phyloP scores from a whole-genome alignment of 64 coral and sea anemone genomes.

The Orbicella faveolata region DNA sequence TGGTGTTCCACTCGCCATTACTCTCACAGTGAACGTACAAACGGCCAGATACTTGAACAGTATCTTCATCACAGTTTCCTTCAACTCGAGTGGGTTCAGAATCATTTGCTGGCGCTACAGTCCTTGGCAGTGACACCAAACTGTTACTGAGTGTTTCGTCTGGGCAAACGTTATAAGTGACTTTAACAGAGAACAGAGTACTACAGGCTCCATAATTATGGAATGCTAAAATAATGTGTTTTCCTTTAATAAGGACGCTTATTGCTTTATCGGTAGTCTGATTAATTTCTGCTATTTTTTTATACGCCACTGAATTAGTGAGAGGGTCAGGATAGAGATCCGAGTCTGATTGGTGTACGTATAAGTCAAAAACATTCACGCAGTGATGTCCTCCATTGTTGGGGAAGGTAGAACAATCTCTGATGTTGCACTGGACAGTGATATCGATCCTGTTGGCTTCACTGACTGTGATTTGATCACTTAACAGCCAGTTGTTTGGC shows the following conservation, averaged over 20 bases:
- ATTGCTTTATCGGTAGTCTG: not conserved
- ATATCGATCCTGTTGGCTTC: not conserved
- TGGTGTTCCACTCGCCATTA: constrained; percentile 2
- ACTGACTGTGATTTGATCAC: not conserved
- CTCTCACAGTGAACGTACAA: not conserved
- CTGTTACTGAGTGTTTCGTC: not conserved
- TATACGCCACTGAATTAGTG: not conserved
- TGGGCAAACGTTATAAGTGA: not conserved
- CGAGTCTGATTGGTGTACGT: not conserved
- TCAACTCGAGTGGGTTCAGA: not conserved
- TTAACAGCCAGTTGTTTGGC: too few species aligned
- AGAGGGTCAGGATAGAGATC: not conserved
- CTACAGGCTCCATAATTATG: not conserved
- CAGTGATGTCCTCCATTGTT: too few species aligned
- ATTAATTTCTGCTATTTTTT: not conserved
- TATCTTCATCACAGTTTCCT: not conserved
- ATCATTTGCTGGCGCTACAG: not conserved
- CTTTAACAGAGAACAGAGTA: not conserved
- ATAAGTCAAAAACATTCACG: not conserved
- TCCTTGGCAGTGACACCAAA: not conserved
- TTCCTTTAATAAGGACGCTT: not conserved
- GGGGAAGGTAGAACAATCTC: not conserved
- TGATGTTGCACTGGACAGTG: not conserved
- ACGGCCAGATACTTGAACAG: not conserved
- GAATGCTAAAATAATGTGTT: not conserved